Conservation (phyloP, 2,797 vertebrate species). For the Clarias pachynema region DNA sequence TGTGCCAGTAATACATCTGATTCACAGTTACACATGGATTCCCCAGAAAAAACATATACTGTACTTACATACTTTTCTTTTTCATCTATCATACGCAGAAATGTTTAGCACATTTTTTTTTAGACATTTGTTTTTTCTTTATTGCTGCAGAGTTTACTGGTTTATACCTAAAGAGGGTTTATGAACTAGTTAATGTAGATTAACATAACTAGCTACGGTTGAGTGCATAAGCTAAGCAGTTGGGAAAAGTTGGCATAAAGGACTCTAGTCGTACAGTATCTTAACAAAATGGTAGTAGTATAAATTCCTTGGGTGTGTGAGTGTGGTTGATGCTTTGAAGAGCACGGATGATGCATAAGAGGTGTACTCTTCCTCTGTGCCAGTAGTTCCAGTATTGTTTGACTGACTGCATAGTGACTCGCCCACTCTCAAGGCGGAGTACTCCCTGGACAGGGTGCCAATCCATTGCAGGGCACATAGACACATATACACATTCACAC, state of each 20-base stretch:
- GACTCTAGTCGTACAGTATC: background rate
- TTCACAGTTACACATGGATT: background rate
- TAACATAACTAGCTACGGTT: background rate
- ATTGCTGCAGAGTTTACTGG: background rate
- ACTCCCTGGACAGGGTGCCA: background rate
- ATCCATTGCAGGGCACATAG: no score
- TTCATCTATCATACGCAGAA: background rate
- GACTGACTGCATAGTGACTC: background rate
- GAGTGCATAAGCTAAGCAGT: background rate
- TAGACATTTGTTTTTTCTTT: background rate
- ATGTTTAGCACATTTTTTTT: background rate
- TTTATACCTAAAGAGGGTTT: background rate
- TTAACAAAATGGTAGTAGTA: background rate
- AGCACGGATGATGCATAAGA: background rate
- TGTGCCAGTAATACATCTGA: background rate
- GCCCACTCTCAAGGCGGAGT: background rate
- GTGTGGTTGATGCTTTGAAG: background rate
- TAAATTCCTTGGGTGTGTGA: background rate
- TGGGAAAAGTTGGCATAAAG: background rate
- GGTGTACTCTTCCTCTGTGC: background rate
- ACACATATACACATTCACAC: no score
- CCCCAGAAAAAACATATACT: background rate
- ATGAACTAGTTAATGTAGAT: background rate
- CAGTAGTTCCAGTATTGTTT: background rate
- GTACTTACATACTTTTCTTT: background rate